Conservation (phyloP, 1,140 invertebrate species). For the Armadillidium nasatum region DNA sequence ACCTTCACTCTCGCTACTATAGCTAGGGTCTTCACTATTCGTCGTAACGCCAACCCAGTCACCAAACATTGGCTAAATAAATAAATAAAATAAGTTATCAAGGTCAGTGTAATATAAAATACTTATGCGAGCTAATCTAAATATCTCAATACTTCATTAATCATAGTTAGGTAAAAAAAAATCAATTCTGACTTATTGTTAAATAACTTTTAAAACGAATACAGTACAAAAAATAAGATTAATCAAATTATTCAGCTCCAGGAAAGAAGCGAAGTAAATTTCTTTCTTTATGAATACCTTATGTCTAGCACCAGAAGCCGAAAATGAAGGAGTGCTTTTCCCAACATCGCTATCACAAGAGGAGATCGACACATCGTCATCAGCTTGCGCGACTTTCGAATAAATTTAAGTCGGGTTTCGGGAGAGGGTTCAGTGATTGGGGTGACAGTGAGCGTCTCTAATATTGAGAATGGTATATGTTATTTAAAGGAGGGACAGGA, state of each 20-base stretch:
- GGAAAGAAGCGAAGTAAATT: neutral
- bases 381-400: neutral
- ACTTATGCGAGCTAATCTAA: too few species aligned
- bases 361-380: neutral
- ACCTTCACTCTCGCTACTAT: constrained; percentile 51
- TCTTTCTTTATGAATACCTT: neutral
- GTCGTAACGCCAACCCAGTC: constrained; percentile 80
- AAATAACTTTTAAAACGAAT: too few species aligned
- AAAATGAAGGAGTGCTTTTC: neutral
- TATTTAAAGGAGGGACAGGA: neutral
- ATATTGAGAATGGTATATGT: neutral
- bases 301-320: neutral
- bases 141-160: too few species aligned
- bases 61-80: constrained; percentile 43
- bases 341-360: neutral
- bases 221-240: too few species aligned
- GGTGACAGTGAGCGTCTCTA: neutral
- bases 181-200: too few species aligned
- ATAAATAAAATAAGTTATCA: too few species aligned
- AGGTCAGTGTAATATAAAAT: too few species aligned
- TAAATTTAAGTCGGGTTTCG: neutral
- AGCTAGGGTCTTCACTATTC: constrained; percentile 79
- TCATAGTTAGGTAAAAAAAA: too few species aligned
- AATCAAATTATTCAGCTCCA: too few species aligned
- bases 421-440: neutral